A percentile compares a stretch with the other conserved stretches of the same genome.
These are phyloP conservation scores for Apamea sordens DNA, from an alignment of 2,888 invertebrate genomes.

Conservation along the genomic window DNA sequence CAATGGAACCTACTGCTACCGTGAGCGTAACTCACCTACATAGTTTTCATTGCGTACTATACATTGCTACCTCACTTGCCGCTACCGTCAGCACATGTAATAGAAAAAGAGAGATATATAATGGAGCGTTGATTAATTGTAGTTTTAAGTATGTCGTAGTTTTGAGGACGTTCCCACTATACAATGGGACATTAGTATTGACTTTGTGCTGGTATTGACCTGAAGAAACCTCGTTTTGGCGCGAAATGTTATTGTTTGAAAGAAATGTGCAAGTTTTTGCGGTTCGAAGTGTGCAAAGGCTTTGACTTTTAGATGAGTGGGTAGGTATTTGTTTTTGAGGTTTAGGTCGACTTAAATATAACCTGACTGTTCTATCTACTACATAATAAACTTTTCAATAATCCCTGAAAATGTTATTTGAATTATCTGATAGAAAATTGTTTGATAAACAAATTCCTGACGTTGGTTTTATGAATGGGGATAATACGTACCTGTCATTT, in stretches of 20 bases:
- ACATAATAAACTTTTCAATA: background rate
- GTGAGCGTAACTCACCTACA: constrained; percentile 19
- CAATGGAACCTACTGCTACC: constrained; percentile 58
- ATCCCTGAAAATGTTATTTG: background rate
- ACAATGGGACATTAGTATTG: constrained; percentile 67
- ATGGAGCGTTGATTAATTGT: constrained; percentile 15
- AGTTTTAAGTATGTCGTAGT: constrained; percentile 32
- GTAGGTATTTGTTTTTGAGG: background rate
- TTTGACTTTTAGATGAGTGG: background rate
- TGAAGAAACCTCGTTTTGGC: constrained; percentile 55
- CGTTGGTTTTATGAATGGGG: background rate
- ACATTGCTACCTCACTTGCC: constrained; percentile 44
- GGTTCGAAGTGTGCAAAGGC: background rate
- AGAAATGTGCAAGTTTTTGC: constrained; percentile 35
- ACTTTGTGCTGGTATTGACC: constrained; percentile 63
- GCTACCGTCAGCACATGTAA: constrained; percentile 2
- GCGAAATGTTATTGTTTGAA: constrained; percentile 45
- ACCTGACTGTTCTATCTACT: background rate
- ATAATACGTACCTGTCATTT: background rate
- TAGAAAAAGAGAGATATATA: constrained; percentile 46
- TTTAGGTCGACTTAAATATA: background rate
- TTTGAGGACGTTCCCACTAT: constrained; percentile 55
- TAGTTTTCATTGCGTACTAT: constrained; percentile 23
- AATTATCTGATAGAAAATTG: background rate
- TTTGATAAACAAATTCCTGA: background rate